Conservation (phyloP, 2,797 vertebrate genomes). For the Darevskia mixta region DNA sequence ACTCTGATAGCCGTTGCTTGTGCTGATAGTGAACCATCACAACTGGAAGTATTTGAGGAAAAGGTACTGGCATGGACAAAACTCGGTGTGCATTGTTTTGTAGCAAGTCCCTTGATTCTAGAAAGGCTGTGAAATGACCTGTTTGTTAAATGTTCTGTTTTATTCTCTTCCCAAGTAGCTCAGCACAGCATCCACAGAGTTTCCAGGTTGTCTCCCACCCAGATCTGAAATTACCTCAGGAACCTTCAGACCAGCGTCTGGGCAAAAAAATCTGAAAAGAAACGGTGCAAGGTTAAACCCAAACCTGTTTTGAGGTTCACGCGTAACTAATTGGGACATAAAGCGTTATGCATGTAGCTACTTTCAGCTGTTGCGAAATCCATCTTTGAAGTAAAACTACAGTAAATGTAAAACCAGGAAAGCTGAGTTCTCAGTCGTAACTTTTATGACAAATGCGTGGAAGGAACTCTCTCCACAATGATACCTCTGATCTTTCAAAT, state of each 20-base stretch:
- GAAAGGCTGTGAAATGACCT: neutral
- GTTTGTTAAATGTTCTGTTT: neutral
- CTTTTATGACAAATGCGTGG: constrained; percentile 43
- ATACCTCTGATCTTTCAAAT: constrained; percentile 26
- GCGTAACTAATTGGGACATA: constrained; percentile 57
- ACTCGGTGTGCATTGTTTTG: neutral
- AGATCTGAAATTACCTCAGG: neutral
- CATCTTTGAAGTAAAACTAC: constrained; percentile 66
- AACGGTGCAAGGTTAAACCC: constrained; percentile 45
- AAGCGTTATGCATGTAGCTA: constrained; percentile 38
- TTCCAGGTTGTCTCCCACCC: neutral
- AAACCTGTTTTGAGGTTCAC: constrained; percentile 38
- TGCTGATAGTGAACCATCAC: neutral
- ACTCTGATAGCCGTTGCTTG: neutral
- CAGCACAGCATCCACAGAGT: neutral
- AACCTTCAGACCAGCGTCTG: neutral
- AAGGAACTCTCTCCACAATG: neutral
- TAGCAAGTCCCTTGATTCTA: neutral
- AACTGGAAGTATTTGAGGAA: neutral
- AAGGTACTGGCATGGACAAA: neutral
- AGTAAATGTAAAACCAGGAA: constrained; percentile 57
- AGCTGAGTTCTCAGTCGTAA: constrained; percentile 53
- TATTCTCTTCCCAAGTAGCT: neutral
- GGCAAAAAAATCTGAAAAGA: neutral
- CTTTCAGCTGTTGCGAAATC: constrained; percentile 43